Percentiles rank a stretch among this genome's conserved stretches.
Conservation (phyloP, 2,888 invertebrate genomes). For the Campopleginae sp. region DNA sequence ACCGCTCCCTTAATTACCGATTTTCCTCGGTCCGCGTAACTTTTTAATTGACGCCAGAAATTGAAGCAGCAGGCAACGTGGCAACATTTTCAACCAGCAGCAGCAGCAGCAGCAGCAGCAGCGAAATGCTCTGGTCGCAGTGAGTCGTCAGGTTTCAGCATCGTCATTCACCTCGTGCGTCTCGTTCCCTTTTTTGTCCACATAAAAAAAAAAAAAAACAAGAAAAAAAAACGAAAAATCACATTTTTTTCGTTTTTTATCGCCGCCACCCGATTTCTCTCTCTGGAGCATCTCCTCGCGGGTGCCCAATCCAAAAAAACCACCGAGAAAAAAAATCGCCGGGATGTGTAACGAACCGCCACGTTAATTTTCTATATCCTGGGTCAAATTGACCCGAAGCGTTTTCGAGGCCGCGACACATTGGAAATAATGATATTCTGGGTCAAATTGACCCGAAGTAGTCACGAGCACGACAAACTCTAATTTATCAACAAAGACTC, state of each 20-base stretch:
- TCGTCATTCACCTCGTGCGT: constrained; percentile 77
- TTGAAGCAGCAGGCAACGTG: constrained; percentile 75
- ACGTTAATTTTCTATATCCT: too few species aligned
- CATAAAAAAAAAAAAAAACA: constrained; percentile 29
- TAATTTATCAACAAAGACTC: too few species aligned
- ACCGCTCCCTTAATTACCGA: constrained; percentile 82
- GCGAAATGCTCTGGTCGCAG: constrained; percentile 61
- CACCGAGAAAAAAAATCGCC: not conserved
- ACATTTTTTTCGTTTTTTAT: constrained; percentile 36
- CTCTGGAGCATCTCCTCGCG: constrained; percentile 58
- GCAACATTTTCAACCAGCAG: constrained; percentile 40
- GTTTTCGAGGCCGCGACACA: too few species aligned
- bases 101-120: constrained; percentile 38
- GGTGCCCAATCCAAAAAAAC: not conserved
- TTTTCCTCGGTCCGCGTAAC: constrained; percentile 83
- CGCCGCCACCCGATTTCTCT: constrained; percentile 63
- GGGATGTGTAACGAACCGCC: not conserved
- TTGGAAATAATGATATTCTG: too few species aligned
- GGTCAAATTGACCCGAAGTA: too few species aligned
- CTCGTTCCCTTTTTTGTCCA: constrained; percentile 48
- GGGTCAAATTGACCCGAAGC: too few species aligned
- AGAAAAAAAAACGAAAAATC: not conserved
- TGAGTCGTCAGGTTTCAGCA: constrained; percentile 76
- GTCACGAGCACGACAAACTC: too few species aligned
- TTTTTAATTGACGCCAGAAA: constrained; percentile 84